Evolutionary conservation across 2,113 vertebrate species (phyloP).

Genomic region (Gambusia holbrooki): DNA sequence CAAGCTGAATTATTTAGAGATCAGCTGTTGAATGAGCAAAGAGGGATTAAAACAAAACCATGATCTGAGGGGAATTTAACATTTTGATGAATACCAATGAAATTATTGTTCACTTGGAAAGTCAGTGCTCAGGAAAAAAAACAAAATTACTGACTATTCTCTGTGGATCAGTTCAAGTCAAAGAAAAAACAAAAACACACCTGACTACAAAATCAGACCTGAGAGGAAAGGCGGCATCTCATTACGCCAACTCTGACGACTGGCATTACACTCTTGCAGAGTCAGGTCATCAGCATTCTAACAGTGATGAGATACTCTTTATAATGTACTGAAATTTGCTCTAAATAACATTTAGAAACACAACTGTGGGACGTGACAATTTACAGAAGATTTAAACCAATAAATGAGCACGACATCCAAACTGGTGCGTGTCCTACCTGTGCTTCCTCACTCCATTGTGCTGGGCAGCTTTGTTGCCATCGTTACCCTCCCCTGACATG

Average conservation of each 20-base stretch:
- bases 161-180: constrained; percentile 23
- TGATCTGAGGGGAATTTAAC: constrained; percentile 26
- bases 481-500: constrained; percentile 88
- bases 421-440: constrained; percentile 84
- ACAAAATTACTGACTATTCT: constrained; percentile 31
- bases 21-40: constrained; percentile 68
- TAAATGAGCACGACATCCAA: constrained; percentile 64
- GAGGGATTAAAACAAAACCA: constrained; percentile 45
- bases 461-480: constrained; percentile 82
- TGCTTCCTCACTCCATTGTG: constrained; percentile 92
- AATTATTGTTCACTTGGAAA: constrained; percentile 26
- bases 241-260: constrained; percentile 39
- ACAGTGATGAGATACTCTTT: neutral
- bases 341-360: neutral
- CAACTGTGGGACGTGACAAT: neutral
- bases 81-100: constrained; percentile 5
- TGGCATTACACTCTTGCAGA: constrained; percentile 12
- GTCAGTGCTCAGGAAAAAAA: constrained; percentile 28
- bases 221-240: constrained; percentile 48
- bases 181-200: constrained; percentile 18
- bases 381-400: constrained; percentile 10
- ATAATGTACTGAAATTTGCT: neutral
- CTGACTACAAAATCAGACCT: constrained; percentile 30
- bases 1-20: constrained; percentile 74
- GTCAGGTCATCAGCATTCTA: constrained; percentile 1